phyloP scores from a whole-genome alignment of 1,140 invertebrate genomes.

The Drosophila trapezifrons region DNA sequence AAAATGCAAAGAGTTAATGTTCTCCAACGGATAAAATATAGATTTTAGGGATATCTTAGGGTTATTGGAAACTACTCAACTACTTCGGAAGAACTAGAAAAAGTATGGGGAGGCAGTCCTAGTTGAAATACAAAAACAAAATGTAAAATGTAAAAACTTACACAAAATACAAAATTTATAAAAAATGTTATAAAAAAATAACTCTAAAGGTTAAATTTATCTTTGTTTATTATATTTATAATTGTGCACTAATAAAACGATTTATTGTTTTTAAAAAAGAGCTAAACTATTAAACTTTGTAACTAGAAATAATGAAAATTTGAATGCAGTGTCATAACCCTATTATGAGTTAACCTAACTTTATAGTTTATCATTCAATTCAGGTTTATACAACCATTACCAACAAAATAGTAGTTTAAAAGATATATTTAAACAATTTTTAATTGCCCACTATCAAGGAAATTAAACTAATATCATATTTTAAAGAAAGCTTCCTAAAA shows the following conservation, averaged over 20 bases:
- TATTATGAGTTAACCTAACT: too few species aligned
- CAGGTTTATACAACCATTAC: too few species aligned
- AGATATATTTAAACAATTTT: not conserved
- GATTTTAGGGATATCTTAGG: not conserved
- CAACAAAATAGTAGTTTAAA: not conserved
- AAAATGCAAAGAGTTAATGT: slow-evolving; percentile 8
- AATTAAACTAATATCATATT: not conserved
- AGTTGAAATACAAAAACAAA: not conserved
- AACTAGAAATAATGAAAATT: too few species aligned
- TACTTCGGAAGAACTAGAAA: slow-evolving; percentile 2
- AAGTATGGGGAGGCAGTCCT: not conserved
- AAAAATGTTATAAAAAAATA: too few species aligned
- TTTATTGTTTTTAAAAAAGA: not conserved
- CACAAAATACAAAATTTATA: too few species aligned
- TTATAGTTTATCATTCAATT: too few species aligned
- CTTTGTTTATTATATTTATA: not conserved
- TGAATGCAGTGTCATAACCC: too few species aligned
- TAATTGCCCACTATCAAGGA: not conserved
- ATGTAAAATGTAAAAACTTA: not conserved
- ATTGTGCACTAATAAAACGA: too few species aligned
- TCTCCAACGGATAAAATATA: too few species aligned
- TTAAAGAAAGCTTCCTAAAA: not conserved
- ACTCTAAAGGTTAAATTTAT: too few species aligned
- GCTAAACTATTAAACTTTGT: too few species aligned
- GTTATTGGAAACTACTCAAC: not conserved